A percentile compares a stretch with the other conserved stretches of the same genome.
Evolutionary conservation across 1,140 invertebrate genomes (phyloP).

Genomic region (Drosophila nikananu): DNA sequence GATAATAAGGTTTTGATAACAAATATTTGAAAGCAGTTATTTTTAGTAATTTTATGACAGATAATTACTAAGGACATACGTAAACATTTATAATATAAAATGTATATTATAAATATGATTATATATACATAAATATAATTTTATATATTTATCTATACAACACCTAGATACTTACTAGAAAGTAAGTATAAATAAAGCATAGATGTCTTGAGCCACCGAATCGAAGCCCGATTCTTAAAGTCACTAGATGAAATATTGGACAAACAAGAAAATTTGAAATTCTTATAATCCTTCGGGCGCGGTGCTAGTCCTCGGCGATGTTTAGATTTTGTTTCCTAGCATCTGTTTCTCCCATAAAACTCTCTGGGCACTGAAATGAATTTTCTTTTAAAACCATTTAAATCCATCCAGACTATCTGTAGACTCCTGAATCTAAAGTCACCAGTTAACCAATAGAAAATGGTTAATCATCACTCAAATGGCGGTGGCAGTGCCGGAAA

Average conservation of each 20-base stretch:
- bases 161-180: no score
- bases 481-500: slow-evolving; percentile 73
- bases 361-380: no score
- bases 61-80: not conserved
- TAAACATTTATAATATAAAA: not conserved
- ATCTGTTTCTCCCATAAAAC: no score
- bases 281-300: not conserved
- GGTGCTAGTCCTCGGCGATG: not conserved
- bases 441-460: slow-evolving; percentile 4
- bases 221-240: not conserved
- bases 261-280: not conserved
- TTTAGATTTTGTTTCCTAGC: no score
- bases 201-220: no score
- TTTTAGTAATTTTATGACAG: not conserved
- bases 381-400: no score
- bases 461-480: slow-evolving; percentile 78
- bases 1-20: not conserved
- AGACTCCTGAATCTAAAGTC: not conserved
- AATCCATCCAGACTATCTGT: not conserved
- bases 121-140: no score
- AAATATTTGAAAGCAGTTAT: not conserved
- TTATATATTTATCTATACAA: not conserved
- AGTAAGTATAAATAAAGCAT: no score
- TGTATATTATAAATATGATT: no score
- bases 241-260: not conserved